These are phyloP conservation scores for Hyphantria cunea DNA, from an alignment of 1,140 invertebrate species.

Conservation along the genomic window DNA sequence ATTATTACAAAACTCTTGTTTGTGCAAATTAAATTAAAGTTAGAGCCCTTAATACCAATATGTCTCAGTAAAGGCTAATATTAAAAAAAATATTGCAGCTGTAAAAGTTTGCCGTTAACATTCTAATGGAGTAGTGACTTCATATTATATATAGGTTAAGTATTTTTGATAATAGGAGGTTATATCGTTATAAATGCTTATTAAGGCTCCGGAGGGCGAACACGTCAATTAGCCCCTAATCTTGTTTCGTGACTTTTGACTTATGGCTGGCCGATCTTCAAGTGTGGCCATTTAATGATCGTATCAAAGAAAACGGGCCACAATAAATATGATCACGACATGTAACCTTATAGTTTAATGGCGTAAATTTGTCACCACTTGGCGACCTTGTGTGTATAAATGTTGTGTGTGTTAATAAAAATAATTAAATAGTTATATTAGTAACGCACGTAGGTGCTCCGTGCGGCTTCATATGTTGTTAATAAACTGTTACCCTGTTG, in stretches of 20 bases:
- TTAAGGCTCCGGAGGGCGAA: slow-evolving; percentile 60
- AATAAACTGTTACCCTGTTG: too few relatives aligned
- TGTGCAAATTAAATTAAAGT: too few relatives aligned
- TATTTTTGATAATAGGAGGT: slow-evolving; percentile 70
- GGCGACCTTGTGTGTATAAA: slow-evolving; percentile 12
- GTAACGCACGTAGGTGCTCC: not conserved
- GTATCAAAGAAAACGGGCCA: slow-evolving; percentile 56
- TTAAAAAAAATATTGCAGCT: slow-evolving; percentile 16
- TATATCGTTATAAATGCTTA: slow-evolving; percentile 71
- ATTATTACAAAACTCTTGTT: too few relatives aligned
- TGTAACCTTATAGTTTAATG: slow-evolving; percentile 41
- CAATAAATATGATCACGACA: slow-evolving; percentile 61
- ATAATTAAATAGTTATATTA: slow-evolving; percentile 7
- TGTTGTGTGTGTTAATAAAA: slow-evolving; percentile 1
- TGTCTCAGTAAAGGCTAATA: not conserved
- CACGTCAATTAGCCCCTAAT: slow-evolving; percentile 68
- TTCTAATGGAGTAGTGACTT: slow-evolving; percentile 19
- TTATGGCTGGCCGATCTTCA: slow-evolving; percentile 68
- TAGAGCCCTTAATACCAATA: too few relatives aligned
- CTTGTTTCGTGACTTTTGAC: slow-evolving; percentile 74
- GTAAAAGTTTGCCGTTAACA: slow-evolving; percentile 19
- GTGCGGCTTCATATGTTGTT: not conserved
- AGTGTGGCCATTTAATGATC: slow-evolving; percentile 64
- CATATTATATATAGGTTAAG: slow-evolving; percentile 65
- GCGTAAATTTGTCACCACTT: slow-evolving; percentile 25